Conservation (phyloP, 2,797 vertebrate species). For the Euthynnus affinis region DNA sequence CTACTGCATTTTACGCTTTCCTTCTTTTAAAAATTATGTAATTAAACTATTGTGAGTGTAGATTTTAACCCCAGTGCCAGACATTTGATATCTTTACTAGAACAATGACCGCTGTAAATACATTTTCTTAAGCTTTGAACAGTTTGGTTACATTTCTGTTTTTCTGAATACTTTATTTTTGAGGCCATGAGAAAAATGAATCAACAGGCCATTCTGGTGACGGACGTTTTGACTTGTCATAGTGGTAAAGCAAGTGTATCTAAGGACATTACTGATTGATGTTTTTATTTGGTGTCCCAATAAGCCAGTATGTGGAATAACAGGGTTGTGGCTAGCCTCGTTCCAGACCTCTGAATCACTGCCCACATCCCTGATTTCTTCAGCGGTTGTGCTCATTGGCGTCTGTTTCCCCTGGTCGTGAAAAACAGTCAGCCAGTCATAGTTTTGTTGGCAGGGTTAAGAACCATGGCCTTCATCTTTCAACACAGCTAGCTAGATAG, state of each 20-base stretch:
- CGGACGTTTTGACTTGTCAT: slow-evolving; percentile 8
- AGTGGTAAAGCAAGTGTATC: background rate
- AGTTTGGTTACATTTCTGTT: slow-evolving; percentile 12
- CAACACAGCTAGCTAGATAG: too few species aligned
- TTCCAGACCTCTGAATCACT: background rate
- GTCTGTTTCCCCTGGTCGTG: background rate
- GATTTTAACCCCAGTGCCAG: background rate
- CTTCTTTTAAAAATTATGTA: background rate
- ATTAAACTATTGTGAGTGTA: too few species aligned
- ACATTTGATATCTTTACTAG: background rate
- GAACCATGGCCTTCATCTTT: background rate
- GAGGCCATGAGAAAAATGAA: slow-evolving; percentile 17
- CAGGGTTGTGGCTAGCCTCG: background rate
- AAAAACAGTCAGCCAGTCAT: slow-evolving; percentile 4
- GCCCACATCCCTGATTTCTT: too few species aligned
- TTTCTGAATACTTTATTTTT: slow-evolving; percentile 38
- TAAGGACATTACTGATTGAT: too few species aligned
- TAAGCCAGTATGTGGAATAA: background rate
- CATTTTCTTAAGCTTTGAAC: background rate
- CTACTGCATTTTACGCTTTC: background rate
- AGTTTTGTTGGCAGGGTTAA: background rate
- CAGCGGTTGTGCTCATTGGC: background rate
- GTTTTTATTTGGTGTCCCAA: background rate
- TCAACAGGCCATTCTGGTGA: background rate
- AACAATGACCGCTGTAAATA: background rate